Conservation (phyloP, 2,797 vertebrate genomes). For the Anas acuta region DNA sequence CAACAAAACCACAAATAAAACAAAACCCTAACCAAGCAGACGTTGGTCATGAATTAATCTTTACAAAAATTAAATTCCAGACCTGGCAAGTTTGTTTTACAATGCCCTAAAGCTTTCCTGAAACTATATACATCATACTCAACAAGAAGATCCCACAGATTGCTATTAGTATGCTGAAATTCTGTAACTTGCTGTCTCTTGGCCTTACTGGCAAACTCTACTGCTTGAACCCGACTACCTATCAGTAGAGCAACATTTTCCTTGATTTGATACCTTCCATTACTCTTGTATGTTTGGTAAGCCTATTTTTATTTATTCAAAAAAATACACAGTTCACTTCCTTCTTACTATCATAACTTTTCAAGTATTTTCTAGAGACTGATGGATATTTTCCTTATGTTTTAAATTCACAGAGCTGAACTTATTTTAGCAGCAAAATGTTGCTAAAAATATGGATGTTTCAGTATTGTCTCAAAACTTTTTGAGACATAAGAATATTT, state of each 20-base stretch:
- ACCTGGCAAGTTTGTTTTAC: background rate
- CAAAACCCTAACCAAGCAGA: background rate
- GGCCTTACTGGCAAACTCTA: background rate
- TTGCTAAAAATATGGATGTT: background rate
- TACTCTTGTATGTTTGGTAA: background rate
- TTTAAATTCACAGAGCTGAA: slow-evolving; percentile 7
- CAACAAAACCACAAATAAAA: background rate
- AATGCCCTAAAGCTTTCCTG: background rate
- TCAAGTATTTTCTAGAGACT: background rate
- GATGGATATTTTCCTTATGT: background rate
- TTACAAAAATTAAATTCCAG: background rate
- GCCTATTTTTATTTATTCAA: background rate
- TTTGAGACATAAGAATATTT: background rate
- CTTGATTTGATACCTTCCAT: background rate
- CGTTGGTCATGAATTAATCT: background rate
- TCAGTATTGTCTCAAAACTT: background rate
- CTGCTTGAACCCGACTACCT: background rate
- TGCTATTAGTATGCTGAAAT: background rate
- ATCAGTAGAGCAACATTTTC: background rate
- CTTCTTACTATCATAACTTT: background rate
- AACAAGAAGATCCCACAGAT: background rate
- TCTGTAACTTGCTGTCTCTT: background rate
- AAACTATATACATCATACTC: background rate
- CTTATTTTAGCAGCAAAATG: background rate
- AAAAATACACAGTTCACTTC: background rate